Evolutionary conservation across 2,113 vertebrate genomes (phyloP).

Genomic region (Campylomormyrus tamandua): DNA sequence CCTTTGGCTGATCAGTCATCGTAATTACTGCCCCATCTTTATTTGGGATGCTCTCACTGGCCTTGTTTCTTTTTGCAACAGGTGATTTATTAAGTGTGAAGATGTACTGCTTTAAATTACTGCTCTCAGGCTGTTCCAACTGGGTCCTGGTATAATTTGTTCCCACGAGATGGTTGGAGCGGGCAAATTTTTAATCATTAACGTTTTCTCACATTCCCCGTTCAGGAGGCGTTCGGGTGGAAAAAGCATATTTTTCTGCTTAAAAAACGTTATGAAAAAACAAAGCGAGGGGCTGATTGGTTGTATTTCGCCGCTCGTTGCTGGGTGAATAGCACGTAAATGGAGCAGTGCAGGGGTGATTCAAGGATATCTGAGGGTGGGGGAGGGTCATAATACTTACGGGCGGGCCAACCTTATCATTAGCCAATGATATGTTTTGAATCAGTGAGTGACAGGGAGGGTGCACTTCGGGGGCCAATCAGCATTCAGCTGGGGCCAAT

Average conservation of each 20-base stretch:
- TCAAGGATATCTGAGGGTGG: not conserved
- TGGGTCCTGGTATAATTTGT: not conserved
- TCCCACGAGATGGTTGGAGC: not conserved
- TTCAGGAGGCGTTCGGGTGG: not conserved
- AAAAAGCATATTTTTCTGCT: not conserved
- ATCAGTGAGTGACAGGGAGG: not conserved
- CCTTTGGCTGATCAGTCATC: not conserved
- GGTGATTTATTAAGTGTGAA: conserved; percentile 7
- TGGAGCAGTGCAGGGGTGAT: not conserved
- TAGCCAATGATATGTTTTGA: not conserved
- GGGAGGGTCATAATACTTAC: not conserved
- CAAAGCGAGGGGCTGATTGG: not conserved
- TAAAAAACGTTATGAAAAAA: not conserved
- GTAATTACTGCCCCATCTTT: not conserved
- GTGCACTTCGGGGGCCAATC: not conserved
- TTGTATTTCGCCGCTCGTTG: not conserved
- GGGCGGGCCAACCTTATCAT: not conserved
- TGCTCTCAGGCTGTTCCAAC: not conserved
- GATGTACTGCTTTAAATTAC: not conserved
- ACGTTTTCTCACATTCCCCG: not conserved
- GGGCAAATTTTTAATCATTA: conserved; percentile 5
- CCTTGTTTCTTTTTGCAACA: not conserved
- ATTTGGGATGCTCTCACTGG: not conserved
- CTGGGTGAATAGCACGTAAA: not conserved
- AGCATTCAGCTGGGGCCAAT: not conserved